Evolutionary conservation across 2,113 vertebrate genomes (phyloP).

Genomic region (Parus major): DNA sequence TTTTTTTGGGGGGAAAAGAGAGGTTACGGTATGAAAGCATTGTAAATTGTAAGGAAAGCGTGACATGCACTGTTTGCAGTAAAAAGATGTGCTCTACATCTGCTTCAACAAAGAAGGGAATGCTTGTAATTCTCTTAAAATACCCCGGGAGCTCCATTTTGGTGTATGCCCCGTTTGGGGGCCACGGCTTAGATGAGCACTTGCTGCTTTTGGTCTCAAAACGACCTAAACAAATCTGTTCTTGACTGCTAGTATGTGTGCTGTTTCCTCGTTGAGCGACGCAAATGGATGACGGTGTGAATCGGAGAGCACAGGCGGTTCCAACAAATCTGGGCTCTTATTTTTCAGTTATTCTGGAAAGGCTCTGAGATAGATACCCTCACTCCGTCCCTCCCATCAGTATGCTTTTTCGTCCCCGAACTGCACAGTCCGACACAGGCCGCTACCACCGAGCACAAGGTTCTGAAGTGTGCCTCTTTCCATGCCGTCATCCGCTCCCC

Average conservation of each 20-base stretch:
- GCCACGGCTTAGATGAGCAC: accelerated
- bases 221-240: accelerated
- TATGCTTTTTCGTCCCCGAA: too few relatives aligned
- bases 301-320: accelerated
- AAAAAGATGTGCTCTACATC: accelerated
- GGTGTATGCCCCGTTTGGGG: accelerated
- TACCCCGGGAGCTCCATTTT: accelerated
- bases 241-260: too few relatives aligned
- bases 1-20: too few relatives aligned
- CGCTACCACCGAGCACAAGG: background rate
- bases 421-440: background rate
- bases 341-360: background rate
- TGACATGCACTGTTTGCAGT: accelerated
- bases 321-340: accelerated
- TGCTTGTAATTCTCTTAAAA: accelerated
- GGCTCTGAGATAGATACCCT: accelerated
- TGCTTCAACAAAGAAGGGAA: accelerated
- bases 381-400: too few relatives aligned
- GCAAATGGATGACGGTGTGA: accelerated
- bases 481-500: background rate
- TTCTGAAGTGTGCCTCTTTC: accelerated
- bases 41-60: background rate
- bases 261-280: accelerated
- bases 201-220: background rate
- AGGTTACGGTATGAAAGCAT: accelerated